Evolutionary conservation across 2,113 vertebrate genomes (phyloP).

Genomic region (Glaucomys volans): DNA sequence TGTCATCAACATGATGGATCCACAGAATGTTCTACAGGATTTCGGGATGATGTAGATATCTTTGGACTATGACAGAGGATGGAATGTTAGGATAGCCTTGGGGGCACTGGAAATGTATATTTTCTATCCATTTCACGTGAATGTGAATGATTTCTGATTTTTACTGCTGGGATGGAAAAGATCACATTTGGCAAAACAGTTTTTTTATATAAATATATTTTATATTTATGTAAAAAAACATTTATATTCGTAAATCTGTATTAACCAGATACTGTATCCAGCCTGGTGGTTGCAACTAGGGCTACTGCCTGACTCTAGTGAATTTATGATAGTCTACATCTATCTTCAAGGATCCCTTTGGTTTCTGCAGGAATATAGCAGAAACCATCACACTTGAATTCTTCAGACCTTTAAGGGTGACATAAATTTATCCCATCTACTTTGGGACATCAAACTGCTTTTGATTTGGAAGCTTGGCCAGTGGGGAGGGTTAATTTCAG

Average conservation of each 20-base stretch:
- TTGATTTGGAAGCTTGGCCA: background rate
- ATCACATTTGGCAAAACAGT: background rate
- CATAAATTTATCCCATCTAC: background rate
- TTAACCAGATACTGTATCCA: background rate
- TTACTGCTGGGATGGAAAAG: background rate
- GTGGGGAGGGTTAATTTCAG: background rate
- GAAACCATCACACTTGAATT: background rate
- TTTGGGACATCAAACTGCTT: background rate
- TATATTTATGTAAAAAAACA: no score
- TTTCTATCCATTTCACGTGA: background rate
- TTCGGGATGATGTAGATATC: background rate
- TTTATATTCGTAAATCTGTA: background rate
- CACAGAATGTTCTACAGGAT: background rate
- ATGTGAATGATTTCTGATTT: background rate
- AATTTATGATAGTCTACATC: background rate
- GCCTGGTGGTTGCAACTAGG: background rate
- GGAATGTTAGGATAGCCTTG: background rate
- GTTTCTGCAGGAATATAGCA: background rate
- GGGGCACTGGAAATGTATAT: background rate
- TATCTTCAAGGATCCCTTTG: background rate
- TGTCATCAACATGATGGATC: background rate
- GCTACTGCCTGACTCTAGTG: background rate
- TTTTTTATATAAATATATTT: no score
- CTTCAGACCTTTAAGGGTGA: background rate
- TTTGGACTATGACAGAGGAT: background rate